Conservation (phyloP, 2,113 vertebrate genomes). For the Colossoma macropomum region DNA sequence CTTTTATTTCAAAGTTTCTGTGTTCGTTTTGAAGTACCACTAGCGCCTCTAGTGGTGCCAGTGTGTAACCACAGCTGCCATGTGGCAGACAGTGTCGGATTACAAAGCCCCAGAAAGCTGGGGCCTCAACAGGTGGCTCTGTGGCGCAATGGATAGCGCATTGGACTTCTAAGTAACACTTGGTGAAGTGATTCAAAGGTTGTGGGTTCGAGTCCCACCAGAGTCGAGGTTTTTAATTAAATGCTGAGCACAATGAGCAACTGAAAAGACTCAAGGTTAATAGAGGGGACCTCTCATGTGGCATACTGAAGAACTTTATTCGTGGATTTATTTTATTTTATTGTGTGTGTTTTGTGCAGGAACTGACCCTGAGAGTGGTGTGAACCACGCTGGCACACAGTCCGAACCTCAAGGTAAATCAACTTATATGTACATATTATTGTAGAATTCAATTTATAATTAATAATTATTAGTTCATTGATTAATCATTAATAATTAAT, state of each 20-base stretch:
- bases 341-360: conserved; percentile 53
- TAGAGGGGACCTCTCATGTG: not conserved
- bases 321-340: not conserved
- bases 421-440: not conserved
- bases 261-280: not conserved
- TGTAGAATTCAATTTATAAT: not conserved
- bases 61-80: not conserved
- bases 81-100: conserved; percentile 19
- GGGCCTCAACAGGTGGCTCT: conserved; percentile 45
- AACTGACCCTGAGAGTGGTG: conserved; percentile 74
- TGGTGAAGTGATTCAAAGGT: conserved; percentile 56
- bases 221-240: conserved; percentile 49
- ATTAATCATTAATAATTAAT: too few relatives aligned
- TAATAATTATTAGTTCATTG: too few relatives aligned
- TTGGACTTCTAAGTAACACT: conserved; percentile 55
- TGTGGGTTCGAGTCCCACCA: conserved; percentile 63
- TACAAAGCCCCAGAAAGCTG: conserved; percentile 8
- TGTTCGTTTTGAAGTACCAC: not conserved
- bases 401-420: conserved; percentile 70
- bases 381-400: conserved; percentile 40
- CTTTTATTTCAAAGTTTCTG: not conserved
- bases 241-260: not conserved
- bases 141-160: conserved; percentile 60
- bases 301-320: not conserved
- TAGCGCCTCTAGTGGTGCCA: not conserved